Conservation (phyloP, 1,140 invertebrate species). For the Lordiphosa collinella region DNA sequence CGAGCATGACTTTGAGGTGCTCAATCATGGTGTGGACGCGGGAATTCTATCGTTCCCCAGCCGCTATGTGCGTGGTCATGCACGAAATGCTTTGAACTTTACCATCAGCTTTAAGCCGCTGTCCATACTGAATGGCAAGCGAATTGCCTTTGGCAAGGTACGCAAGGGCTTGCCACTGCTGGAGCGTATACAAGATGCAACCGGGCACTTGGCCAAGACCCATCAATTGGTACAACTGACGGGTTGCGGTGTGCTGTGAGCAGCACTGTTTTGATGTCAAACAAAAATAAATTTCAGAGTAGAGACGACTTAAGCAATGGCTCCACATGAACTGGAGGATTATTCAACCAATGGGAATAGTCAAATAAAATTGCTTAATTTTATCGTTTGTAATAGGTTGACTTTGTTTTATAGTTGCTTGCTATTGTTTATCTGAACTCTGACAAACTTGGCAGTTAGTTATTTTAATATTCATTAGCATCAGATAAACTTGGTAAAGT, state of each 20-base stretch:
- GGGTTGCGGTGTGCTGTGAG: constrained; percentile 42
- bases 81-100: constrained; percentile 39
- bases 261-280: too few relatives aligned
- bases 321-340: too few relatives aligned
- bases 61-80: constrained; percentile 48
- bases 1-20: constrained; percentile 66
- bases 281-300: too few relatives aligned
- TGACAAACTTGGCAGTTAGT: too few relatives aligned
- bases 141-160: constrained; percentile 62
- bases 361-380: too few relatives aligned
- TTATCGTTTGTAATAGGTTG: too few relatives aligned
- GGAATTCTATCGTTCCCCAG: constrained; percentile 66
- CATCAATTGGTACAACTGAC: constrained; percentile 30
- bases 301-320: too few relatives aligned
- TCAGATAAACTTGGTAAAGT: too few relatives aligned
- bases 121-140: constrained; percentile 55
- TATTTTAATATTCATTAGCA: too few relatives aligned
- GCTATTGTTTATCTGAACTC: too few relatives aligned
- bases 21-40: constrained; percentile 65
- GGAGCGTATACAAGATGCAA: constrained; percentile 42
- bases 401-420: too few relatives aligned
- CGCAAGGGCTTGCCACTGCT: constrained; percentile 54
- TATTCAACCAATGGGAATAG: too few relatives aligned
- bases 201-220: constrained; percentile 33
- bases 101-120: constrained; percentile 66